Conservation (phyloP, 1,140 invertebrate species). For the Drosophila persimilis region DNA sequence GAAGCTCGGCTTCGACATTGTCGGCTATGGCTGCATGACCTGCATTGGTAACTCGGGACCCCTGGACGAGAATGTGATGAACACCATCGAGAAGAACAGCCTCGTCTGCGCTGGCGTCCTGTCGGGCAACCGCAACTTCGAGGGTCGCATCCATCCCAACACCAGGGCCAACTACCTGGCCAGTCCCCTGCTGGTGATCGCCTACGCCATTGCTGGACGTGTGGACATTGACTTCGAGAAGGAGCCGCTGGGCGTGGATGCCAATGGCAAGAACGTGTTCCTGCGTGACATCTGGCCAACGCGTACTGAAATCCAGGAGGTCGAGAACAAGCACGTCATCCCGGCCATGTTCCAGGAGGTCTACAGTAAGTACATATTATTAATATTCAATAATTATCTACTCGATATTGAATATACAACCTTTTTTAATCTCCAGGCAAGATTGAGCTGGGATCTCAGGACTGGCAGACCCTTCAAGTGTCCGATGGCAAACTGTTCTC, state of each 20-base stretch:
- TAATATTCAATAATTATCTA: background rate
- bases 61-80: conserved; percentile 94
- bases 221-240: conserved; percentile 97
- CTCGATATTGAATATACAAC: too few relatives aligned
- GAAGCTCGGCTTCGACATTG: conserved; percentile 95
- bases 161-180: conserved; percentile 98
- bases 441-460: conserved; percentile 92
- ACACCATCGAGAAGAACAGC: conserved; percentile 97
- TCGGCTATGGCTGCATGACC: conserved; percentile 99
- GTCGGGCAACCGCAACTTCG: conserved; percentile 98
- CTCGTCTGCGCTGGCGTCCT: conserved; percentile 97
- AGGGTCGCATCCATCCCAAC: conserved; percentile 97
- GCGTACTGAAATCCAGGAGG: conserved; percentile 93
- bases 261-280: conserved; percentile 90
- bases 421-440: conserved; percentile 83
- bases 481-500: conserved; percentile 94
- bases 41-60: conserved; percentile 99
- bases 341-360: conserved; percentile 99
- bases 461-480: conserved; percentile 93
- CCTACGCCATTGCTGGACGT: conserved; percentile 97
- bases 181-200: conserved; percentile 97
- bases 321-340: conserved; percentile 95
- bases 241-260: conserved; percentile 89
- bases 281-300: conserved; percentile 98
- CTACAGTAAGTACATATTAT: conserved; percentile 60